Conservation (phyloP, 2,113 vertebrate species). For the Rostratula benghalensis region DNA sequence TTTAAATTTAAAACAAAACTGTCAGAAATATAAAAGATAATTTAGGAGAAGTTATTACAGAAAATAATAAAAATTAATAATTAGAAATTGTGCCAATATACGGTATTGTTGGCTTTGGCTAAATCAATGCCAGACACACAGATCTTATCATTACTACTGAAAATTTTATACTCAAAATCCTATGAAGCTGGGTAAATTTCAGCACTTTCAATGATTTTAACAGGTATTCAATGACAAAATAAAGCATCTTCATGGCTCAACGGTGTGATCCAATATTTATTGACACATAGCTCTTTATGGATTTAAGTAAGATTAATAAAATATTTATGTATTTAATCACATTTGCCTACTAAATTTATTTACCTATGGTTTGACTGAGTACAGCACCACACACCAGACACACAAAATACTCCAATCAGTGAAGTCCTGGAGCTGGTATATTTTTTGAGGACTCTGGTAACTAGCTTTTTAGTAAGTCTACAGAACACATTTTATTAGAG, state of each 20-base stretch:
- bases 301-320: not conserved
- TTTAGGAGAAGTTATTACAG: not conserved
- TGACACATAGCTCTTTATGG: not conserved
- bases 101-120: not conserved
- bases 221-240: not conserved
- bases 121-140: not conserved
- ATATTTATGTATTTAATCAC: not conserved
- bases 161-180: not conserved
- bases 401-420: not conserved
- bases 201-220: not conserved
- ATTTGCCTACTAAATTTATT: not conserved
- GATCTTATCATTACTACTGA: not conserved
- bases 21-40: not conserved
- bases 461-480: not conserved
- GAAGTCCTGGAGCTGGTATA: not conserved
- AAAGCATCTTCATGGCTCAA: not conserved
- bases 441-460: not conserved
- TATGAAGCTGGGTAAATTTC: not conserved
- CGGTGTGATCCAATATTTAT: not conserved
- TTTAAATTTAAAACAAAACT: not conserved
- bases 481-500: not conserved
- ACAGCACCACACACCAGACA: not conserved
- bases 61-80: constrained; percentile 30
- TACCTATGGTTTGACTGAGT: not conserved
- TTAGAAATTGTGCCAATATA: not conserved